Conservation (phyloP, 2,113 vertebrate species). For the Microcebus jonahi region DNA sequence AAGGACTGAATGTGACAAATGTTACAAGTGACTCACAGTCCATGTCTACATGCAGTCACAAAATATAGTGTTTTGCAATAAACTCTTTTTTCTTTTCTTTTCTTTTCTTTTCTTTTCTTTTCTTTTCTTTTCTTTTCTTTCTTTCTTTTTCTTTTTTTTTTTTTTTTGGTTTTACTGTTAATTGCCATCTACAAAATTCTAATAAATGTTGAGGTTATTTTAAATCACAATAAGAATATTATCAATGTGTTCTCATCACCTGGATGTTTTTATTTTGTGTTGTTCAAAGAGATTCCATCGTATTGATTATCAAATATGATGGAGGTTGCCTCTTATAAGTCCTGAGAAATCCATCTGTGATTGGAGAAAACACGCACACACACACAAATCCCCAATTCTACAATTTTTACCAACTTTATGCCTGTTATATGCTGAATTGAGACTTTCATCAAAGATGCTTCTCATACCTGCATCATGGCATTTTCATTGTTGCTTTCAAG, state of each 20-base stretch:
- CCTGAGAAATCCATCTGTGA: not conserved
- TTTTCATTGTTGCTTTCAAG: not conserved
- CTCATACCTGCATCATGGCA: not conserved
- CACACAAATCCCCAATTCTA: not conserved
- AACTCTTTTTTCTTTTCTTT: not conserved
- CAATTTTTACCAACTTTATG: not conserved
- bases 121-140: not conserved
- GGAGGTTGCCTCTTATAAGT: rapidly evolving
- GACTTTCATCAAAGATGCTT: not conserved
- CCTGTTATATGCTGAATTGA: not conserved
- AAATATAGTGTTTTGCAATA: not conserved
- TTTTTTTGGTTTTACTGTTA: not conserved
- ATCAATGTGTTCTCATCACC: not conserved
- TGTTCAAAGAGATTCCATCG: not conserved
- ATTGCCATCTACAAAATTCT: not conserved
- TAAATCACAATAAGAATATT: not conserved
- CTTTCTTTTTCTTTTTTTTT: not conserved
- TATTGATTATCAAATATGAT: not conserved
- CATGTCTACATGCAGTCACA: not conserved
- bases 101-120: not conserved
- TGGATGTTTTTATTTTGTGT: not conserved
- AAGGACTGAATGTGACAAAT: conserved; percentile 9
- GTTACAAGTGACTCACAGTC: not conserved
- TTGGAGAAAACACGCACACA: not conserved
- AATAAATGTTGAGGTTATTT: not conserved